A percentile compares a stretch with the other conserved stretches of the same genome.
These are phyloP conservation scores for Myotis myotis DNA, from an alignment of 2,797 vertebrate genomes.

Conservation along the genomic window DNA sequence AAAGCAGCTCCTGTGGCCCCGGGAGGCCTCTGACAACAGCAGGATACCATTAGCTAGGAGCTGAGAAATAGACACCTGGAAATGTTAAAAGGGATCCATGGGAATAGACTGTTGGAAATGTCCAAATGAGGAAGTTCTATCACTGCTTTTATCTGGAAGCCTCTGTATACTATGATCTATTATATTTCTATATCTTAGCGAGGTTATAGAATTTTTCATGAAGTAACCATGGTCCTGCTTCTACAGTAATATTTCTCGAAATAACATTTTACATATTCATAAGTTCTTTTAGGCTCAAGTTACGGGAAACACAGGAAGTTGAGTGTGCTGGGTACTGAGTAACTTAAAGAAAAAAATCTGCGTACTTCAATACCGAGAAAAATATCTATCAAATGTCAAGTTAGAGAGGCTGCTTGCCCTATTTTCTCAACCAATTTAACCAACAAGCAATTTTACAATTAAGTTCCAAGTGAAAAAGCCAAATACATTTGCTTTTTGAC, in stretches of 20 bases:
- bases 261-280: neutral
- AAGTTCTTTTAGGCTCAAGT: neutral
- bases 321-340: neutral
- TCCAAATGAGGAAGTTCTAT: neutral
- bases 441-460: neutral
- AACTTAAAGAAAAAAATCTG: neutral
- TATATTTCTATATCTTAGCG: neutral
- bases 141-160: neutral
- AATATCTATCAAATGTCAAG: neutral
- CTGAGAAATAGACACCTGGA: neutral
- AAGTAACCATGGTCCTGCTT: neutral
- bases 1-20: neutral
- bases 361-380: neutral
- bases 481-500: neutral
- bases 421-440: neutral
- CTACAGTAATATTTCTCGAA: neutral
- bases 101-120: neutral
- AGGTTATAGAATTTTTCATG: neutral
- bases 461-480: neutral
- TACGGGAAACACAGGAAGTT: neutral
- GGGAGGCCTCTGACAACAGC: neutral
- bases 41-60: neutral
- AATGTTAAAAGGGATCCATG: neutral
- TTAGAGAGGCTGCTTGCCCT: neutral
- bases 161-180: neutral